Conservation (phyloP, 2,888 invertebrate species). For the Acleris emargana region DNA sequence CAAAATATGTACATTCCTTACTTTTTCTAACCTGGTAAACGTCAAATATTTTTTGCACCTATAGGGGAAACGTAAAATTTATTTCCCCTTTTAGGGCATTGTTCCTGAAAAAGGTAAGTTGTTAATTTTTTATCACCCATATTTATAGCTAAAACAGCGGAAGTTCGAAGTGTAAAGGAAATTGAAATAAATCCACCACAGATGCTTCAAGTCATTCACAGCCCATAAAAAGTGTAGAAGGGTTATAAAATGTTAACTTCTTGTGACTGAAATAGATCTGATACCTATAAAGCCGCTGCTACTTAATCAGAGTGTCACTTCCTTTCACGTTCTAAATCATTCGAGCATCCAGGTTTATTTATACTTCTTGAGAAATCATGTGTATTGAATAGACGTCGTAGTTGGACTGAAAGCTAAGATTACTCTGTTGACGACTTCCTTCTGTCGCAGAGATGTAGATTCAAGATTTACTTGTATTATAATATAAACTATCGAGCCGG, state of each 20-base stretch:
- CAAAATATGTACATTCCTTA: too few relatives aligned
- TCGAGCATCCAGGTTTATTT: slow-evolving; percentile 14
- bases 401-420: not conserved
- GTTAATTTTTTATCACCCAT: slow-evolving; percentile 71
- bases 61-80: slow-evolving; percentile 13
- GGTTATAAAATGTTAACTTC: slow-evolving; percentile 69
- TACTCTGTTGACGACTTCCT: not conserved
- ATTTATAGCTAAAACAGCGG: slow-evolving; percentile 70
- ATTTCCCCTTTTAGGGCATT: slow-evolving; percentile 48
- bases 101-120: slow-evolving; percentile 53
- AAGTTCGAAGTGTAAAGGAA: slow-evolving; percentile 75
- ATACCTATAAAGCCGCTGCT: slow-evolving; percentile 39
- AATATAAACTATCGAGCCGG: not conserved
- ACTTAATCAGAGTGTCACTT: slow-evolving; percentile 36
- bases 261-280: slow-evolving; percentile 59
- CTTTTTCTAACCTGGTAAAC: too few relatives aligned
- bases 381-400: not conserved
- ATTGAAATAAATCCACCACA: slow-evolving; percentile 78
- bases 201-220: slow-evolving; percentile 76
- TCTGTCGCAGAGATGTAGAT: not conserved
- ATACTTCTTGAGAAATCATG: not conserved
- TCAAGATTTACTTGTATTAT: not conserved
- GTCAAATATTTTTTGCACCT: too few relatives aligned
- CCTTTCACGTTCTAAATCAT: slow-evolving; percentile 32
- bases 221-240: slow-evolving; percentile 72